Evolutionary conservation across 2,888 invertebrate species (phyloP), one percentile per base, ranked within the genome.

Genomic region (Escarpia spicata): DNA sequence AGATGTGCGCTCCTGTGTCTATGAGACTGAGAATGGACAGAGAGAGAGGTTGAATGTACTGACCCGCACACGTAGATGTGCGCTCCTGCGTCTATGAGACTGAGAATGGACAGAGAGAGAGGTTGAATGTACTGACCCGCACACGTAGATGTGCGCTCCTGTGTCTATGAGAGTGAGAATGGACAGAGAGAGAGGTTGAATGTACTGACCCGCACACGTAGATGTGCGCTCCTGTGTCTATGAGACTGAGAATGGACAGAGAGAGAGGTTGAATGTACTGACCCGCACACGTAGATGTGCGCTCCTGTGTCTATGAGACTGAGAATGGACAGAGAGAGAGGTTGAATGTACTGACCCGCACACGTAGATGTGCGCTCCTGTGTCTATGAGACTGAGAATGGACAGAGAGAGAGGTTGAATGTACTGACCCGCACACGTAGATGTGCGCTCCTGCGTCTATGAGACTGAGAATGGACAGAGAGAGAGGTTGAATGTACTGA

Each of bases 11-110:
- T 90, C 99, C 99, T 95, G 98, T 99, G 95, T 98, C 98, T 95
- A 99, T 98, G 58, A 99, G 97, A 12, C 52, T 52, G 52, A 12
- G 8, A 10, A 52, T 52, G 52, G 52, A 52, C 8, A 12, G 52
- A 52, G 12, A 12, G 52, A 3, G 52, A 52, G 12, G 12, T 52
- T 12, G 12, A 37, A 19, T 6, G 15, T 10, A 92, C 93, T 52
- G 97, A 99, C 99, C 99, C 99, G 97, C 99, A 99, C 95, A 99
- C 98, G 96, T 99, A 99, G 94, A 99, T 97, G 96, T 99, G 99
- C 90, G 99, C 99, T 90, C 99, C 99, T 95, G 98, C 99, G 95
- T 98, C 98, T 95, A 99, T 98, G 58, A 99, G 97, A 12, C 52
- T 52, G 52, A 12, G 8, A 10, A 52, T 52, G 52, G 52, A 52